phyloP scores from a whole-genome alignment of 2,113 vertebrate species.

The Phaethornis superciliosus region DNA sequence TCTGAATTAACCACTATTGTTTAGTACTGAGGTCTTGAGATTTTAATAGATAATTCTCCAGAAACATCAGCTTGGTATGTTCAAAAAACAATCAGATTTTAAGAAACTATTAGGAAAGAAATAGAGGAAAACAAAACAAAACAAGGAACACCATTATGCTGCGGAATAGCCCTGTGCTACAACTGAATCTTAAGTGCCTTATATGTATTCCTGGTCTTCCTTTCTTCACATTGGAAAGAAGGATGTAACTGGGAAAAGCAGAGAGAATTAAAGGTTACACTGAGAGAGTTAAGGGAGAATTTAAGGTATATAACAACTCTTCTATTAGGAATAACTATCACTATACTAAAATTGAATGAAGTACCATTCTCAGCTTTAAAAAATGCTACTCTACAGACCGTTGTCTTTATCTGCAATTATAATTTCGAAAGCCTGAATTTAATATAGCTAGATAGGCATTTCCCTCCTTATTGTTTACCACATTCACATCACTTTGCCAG shows the following conservation, averaged over 20 bases:
- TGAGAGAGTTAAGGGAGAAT: background rate
- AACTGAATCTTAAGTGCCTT: background rate
- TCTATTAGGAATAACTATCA: background rate
- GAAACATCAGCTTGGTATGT: background rate
- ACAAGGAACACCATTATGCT: background rate
- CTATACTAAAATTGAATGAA: background rate
- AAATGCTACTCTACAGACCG: background rate
- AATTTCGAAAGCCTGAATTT: background rate
- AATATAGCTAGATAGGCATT: background rate
- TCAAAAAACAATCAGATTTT: background rate
- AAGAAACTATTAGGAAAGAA: background rate
- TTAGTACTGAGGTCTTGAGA: background rate
- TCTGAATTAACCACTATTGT: background rate
- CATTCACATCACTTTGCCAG: background rate
- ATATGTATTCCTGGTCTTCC: background rate
- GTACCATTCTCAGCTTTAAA: background rate
- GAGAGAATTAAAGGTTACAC: background rate
- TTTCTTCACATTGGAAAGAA: background rate
- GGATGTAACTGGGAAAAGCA: background rate
- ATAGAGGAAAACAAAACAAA: background rate
- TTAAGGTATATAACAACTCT: background rate
- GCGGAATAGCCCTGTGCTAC: background rate
- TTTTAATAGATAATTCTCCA: background rate
- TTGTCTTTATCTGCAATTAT: background rate
- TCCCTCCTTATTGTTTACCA: background rate